Percentiles rank a stretch among this genome's conserved stretches.
Conservation (phyloP, 2,888 invertebrate species). For the Xiphydria camelus region DNA sequence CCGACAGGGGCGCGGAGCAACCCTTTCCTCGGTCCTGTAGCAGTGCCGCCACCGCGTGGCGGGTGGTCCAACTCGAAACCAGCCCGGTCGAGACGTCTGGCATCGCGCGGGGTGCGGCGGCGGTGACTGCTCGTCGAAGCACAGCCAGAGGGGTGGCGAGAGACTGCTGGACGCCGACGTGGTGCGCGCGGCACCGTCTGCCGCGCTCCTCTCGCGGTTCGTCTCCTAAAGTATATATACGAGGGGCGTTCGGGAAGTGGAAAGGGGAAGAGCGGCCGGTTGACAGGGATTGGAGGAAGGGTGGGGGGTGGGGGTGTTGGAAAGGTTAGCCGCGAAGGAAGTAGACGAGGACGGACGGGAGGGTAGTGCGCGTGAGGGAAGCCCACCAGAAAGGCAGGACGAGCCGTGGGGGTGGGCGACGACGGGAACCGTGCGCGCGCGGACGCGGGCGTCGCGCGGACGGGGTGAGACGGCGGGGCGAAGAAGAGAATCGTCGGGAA, state of each 20-base stretch:
- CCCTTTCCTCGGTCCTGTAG: conserved; percentile 15
- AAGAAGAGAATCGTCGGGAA: conserved; percentile 5
- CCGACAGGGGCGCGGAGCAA: conserved; percentile 24
- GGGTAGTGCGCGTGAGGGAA: too few relatives aligned
- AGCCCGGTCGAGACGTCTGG: conserved; percentile 3
- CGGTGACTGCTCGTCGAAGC: too few relatives aligned
- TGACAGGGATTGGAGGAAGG: too few relatives aligned
- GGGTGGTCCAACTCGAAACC: conserved; percentile 20
- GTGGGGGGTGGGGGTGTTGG: too few relatives aligned
- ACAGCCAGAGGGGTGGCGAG: conserved; percentile 4
- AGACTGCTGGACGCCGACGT: conserved; percentile 7
- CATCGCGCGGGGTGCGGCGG: conserved; percentile 1
- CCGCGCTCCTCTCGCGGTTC: too few relatives aligned
- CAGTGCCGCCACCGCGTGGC: conserved; percentile 29
- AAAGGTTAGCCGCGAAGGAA: too few relatives aligned
- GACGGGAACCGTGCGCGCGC: background rate
- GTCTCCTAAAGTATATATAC: too few relatives aligned
- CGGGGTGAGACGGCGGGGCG: background rate
- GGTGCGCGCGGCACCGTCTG: conserved; percentile 1
- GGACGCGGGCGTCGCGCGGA: background rate
- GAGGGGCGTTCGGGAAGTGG: too few relatives aligned
- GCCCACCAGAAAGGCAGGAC: too few relatives aligned
- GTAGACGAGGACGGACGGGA: too few relatives aligned
- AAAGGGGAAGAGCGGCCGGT: too few relatives aligned
- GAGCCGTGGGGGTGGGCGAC: conserved; percentile 1